Conservation (phyloP, 2,888 invertebrate genomes). For the Ashinkailepas kermadecensis region DNA sequence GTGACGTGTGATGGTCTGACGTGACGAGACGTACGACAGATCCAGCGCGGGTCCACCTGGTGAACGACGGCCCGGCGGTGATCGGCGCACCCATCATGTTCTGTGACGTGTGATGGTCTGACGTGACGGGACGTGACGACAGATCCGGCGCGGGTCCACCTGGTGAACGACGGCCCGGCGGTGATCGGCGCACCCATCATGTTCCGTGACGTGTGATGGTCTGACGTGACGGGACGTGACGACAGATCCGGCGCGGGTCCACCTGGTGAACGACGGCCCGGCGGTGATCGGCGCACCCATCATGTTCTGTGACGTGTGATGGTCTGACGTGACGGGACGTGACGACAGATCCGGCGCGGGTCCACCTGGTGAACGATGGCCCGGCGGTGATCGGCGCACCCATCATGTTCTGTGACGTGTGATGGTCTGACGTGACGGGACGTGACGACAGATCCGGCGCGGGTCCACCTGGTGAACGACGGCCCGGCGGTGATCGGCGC, state of each 20-base stretch:
- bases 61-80: no score
- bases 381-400: no score
- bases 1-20: no score
- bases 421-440: background rate
- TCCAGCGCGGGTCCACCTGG: conserved; percentile 29
- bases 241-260: conserved; percentile 27
- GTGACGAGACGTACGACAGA: conserved; percentile 24
- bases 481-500: conserved; percentile 14
- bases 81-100: no score
- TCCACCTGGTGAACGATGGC: conserved; percentile 24
- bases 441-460: no score
- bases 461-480: conserved; percentile 28
- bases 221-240: conserved; percentile 23
- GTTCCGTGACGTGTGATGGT: no score
- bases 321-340: conserved; percentile 20
- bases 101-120: no score
- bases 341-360: conserved; percentile 26
- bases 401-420: no score
- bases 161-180: background rate
- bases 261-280: conserved; percentile 21
- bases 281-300: no score
- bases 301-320: no score
- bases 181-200: no score
- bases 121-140: conserved; percentile 24
- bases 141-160: conserved; percentile 28